A percentile compares a stretch with the other conserved stretches of the same genome.
phyloP scores from a whole-genome alignment of 2,113 vertebrate genomes.

The Stigmatopora nigra region DNA sequence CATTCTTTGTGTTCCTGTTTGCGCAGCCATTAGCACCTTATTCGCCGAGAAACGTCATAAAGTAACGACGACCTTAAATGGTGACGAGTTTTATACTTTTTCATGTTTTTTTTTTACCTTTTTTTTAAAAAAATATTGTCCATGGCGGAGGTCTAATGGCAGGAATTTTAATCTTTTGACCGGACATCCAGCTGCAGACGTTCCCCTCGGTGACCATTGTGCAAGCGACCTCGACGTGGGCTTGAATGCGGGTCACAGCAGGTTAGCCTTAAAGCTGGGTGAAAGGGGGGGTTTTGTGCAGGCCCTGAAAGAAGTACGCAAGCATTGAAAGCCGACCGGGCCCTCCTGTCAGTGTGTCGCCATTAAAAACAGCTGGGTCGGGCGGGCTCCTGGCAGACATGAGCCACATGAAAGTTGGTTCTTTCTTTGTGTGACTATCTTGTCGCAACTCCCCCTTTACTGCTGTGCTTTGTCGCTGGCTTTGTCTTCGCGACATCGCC shows the following conservation, averaged over 20 bases:
- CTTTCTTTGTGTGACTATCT: slow-evolving; percentile 69
- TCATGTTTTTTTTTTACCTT: slow-evolving; percentile 4
- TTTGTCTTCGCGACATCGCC: slow-evolving; percentile 54
- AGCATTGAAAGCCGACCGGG: slow-evolving; percentile 69
- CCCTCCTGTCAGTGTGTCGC: slow-evolving; percentile 65
- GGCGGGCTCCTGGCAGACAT: slow-evolving; percentile 65
- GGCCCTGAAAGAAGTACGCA: slow-evolving; percentile 67
- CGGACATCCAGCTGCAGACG: slow-evolving; percentile 51
- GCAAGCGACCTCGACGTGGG: slow-evolving; percentile 58
- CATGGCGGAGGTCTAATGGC: slow-evolving; percentile 17
- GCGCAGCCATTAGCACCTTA: slow-evolving; percentile 35
- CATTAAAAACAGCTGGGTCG: slow-evolving; percentile 74
- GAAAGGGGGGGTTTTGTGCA: slow-evolving; percentile 52
- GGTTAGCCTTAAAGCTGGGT: slow-evolving; percentile 69
- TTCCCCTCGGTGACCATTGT: slow-evolving; percentile 61
- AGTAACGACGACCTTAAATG: background rate
- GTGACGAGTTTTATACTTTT: slow-evolving; percentile 7
- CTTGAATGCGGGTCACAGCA: slow-evolving; percentile 73
- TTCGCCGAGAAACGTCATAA: slow-evolving; percentile 37
- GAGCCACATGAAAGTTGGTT: slow-evolving; percentile 72
- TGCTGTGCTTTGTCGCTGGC: slow-evolving; percentile 59
- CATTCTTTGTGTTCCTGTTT: slow-evolving; percentile 65
- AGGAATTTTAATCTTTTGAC: slow-evolving; percentile 21
- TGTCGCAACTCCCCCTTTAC: slow-evolving; percentile 69
- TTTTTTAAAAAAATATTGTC: slow-evolving; percentile 7